These are phyloP conservation scores for Natrix natrix DNA, from an alignment of 2,797 vertebrate genomes.

Conservation along the genomic window DNA sequence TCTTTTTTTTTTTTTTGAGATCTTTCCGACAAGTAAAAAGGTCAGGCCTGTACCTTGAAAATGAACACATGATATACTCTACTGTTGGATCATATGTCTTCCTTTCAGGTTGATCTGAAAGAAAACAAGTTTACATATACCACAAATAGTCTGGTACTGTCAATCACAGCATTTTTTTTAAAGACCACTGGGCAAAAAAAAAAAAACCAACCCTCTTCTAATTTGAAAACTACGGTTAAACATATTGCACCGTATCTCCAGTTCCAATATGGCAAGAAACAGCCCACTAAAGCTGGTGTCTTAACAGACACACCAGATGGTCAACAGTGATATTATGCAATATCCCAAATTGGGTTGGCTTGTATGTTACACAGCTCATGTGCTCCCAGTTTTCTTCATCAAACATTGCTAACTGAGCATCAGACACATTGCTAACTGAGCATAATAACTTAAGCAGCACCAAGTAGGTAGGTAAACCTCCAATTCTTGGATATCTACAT, in stretches of 20 bases:
- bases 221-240: not conserved
- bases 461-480: not conserved
- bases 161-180: not conserved
- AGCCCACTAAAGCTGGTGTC: not conserved
- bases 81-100: not conserved
- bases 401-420: not conserved
- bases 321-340: conserved; percentile 11
- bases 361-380: not conserved
- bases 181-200: not conserved
- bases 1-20: not conserved
- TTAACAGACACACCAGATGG: not conserved
- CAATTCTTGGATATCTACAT: not conserved
- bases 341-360: not conserved
- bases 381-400: not conserved
- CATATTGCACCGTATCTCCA: not conserved
- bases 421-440: not conserved
- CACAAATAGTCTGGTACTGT: not conserved
- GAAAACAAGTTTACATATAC: not conserved
- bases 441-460: not conserved
- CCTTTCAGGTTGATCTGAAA: not conserved
- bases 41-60: not conserved
- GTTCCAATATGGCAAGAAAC: not conserved
- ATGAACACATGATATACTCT: not conserved
- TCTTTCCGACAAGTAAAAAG: not conserved
- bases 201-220: not conserved